Evolutionary conservation across 1,140 invertebrate genomes (phyloP), one percentile per base, ranked within the genome.

Genomic region (Pectinophora gossypiella): DNA sequence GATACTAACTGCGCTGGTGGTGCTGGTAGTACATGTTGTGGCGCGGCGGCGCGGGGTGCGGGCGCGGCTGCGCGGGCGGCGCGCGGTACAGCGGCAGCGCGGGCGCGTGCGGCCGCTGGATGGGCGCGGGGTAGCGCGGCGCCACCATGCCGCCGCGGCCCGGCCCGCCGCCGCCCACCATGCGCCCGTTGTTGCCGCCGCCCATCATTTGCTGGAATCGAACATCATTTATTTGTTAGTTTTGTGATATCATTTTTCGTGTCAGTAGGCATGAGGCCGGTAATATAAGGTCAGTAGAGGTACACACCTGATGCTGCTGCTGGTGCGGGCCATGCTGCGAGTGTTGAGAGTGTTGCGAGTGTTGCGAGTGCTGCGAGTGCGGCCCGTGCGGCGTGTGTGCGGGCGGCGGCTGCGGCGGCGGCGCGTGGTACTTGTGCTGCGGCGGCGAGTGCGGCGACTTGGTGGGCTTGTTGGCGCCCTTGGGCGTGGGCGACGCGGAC

Each of bases 51-150:
- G 59, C 49, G 59, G 74, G 72, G 59, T 70, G 73, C 44, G 62
- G 48, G 60, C 68, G 71, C 52, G 63, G 68, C 57, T 58, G 58
- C 50, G 63, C 72, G 48, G 74, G 68, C 44, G 69, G 76, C 58
- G 69, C 72, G 56, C 71, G 74, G 61, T 77, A 78, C 59, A 74
- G 49, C 42, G 72, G 72, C 71, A 70, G 50, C 19, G 77, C 78
- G 47, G 76, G 75, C 68, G 80, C 72, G 61, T 75, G 75, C 50
- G 85, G 83, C 16, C 86, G 76, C 74, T 88, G 86, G 50, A 88
- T 88, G 52, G 84, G 86, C 64, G 84, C 73, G 10, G 86, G 86
- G 67, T 87, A 88, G 23, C 86, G 80, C 66, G 77, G 76, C 47
- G 76, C 69, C 7, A 56, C 62, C 61, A 71, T 59, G 5, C 69